A percentile compares a stretch with the other conserved stretches of the same genome.
phyloP scores from a whole-genome alignment of 2,797 vertebrate genomes.

The Heteromormyrus szaboi region DNA sequence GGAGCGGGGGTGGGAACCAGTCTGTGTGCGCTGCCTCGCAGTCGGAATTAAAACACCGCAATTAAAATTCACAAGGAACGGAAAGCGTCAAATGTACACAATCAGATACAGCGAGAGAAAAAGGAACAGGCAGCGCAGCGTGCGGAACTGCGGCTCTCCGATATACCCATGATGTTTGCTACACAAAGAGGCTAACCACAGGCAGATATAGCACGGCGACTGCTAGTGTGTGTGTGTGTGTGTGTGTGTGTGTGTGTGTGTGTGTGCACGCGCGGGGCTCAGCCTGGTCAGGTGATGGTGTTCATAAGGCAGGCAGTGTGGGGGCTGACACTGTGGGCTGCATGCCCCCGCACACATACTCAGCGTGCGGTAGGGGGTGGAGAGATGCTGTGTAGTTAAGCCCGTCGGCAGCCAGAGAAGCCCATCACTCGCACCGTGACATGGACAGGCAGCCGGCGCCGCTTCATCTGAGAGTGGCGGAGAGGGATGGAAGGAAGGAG shows the following conservation, averaged over 20 bases:
- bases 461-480: neutral
- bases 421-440: conserved; percentile 39
- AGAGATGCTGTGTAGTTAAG: conserved; percentile 52
- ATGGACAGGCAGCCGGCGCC: neutral
- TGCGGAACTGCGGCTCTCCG: neutral
- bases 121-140: neutral
- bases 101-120: neutral
- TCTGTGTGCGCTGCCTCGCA: neutral
- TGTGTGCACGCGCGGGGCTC: neutral
- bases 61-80: neutral
- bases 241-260: neutral
- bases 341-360: conserved; percentile 32
- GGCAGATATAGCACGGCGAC: neutral
- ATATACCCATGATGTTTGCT: neutral
- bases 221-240: neutral
- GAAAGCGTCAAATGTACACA: neutral
- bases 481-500: neutral
- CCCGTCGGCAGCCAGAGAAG: conserved; percentile 40
- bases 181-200: conserved; percentile 7
- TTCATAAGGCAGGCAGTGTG: conserved; percentile 21
- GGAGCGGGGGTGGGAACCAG: neutral
- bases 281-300: neutral
- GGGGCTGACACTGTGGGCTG: conserved; percentile 15
- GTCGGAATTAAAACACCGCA: neutral
- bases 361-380: conserved; percentile 42